Evolutionary conservation across 1,140 invertebrate species (phyloP), one percentile per base, ranked within the genome.

Genomic region (Drosophila sp.): DNA sequence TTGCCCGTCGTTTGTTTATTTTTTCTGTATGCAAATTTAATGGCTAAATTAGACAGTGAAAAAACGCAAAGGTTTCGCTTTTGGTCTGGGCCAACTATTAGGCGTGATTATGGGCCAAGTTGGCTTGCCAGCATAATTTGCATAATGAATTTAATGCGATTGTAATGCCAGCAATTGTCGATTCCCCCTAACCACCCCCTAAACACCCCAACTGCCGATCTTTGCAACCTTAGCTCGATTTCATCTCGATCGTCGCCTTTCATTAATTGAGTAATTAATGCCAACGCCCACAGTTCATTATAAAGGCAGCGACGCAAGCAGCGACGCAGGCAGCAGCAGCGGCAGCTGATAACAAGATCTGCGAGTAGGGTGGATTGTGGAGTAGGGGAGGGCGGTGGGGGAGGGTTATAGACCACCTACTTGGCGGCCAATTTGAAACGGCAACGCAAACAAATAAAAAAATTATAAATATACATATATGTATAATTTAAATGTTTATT

Each of bases 401-500:
- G 2, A 18, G 27, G 7, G 41, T 1, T 18, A 8, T 16, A 7
- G 83, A 87, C 82, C 82, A 89, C 82, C 82, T 71, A 89, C 67
- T 41, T 65, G 58, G 75, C 50, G 25, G 14, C 14, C 36, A 43
- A 57, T 69, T 64, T 32, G 58, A 76, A 72, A 72, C 59, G 64
- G 11, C 70, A 61, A 59, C 59, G 73, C 9, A 41, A 29, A 41
- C 40, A 65, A 71, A 40, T 43, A 43, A n/a, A n/a, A n/a, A n/a
- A n/a, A n/a, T n/a, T n/a, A n/a, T n/a, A n/a, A n/a, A n/a, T n/a
- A n/a, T n/a, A n/a, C n/a, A n/a, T n/a, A n/a, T 72, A 27, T 53
- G 61, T 89, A 87, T 89, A 83, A 89, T 87, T 87, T 87, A 89
- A 87, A 82, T 87, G 75, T 87, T 87, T 87, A 79, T 87, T 89